These are phyloP conservation scores for Ostrea denselamellosa DNA, from an alignment of 1,140 invertebrate species.

Conservation along the genomic window DNA sequence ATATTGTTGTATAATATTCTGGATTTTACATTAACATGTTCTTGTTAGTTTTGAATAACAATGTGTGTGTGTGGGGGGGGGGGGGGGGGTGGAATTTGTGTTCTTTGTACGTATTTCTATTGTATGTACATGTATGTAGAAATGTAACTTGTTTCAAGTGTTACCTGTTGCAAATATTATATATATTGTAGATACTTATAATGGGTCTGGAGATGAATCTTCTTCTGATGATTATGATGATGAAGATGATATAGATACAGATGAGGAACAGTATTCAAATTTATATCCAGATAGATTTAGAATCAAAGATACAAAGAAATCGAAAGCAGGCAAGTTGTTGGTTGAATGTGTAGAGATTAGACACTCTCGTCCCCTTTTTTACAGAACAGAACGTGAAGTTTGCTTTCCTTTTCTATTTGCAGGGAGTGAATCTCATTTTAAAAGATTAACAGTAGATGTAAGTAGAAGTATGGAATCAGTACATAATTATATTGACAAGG, in stretches of 20 bases:
- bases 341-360: background rate
- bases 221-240: slow-evolving; percentile 67
- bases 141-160: too few species aligned
- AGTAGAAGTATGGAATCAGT: slow-evolving; percentile 7
- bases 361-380: background rate
- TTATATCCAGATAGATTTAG: slow-evolving; percentile 66
- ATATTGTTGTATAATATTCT: too few species aligned
- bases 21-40: too few species aligned
- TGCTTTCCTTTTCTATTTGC: slow-evolving; percentile 14
- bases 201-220: slow-evolving; percentile 65
- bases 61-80: too few species aligned
- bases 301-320: slow-evolving; percentile 63
- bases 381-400: background rate
- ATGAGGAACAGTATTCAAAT: slow-evolving; percentile 62
- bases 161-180: too few species aligned
- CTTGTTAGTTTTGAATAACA: too few species aligned
- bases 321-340: slow-evolving; percentile 47
- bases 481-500: background rate
- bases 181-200: slow-evolving; percentile 60
- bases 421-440: slow-evolving; percentile 56
- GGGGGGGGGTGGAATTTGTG: too few species aligned
- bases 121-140: too few species aligned
- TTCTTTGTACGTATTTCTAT: too few species aligned
- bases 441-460: slow-evolving; percentile 62
- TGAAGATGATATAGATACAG: slow-evolving; percentile 60